Base-by-base conservation (phyloP, 2,888 invertebrate genomes). In the Metopia argyrocephala region DNA sequence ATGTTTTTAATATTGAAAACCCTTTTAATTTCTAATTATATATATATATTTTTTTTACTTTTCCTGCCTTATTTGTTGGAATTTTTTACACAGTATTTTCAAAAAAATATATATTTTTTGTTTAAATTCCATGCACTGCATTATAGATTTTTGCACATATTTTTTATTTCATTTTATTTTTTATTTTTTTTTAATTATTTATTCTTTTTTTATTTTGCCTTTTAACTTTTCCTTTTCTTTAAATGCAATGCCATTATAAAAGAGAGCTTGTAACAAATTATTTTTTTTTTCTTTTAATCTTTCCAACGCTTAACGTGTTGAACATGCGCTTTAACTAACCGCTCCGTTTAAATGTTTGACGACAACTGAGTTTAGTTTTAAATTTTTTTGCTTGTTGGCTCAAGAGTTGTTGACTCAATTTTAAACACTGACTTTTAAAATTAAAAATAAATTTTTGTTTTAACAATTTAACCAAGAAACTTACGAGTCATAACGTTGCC, bases 41-140 rank as follows among this genome's bases (percentile, higher is more conserved):
- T 57, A 48, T 15, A 31, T 66, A 38, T 76, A 79, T 76, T 65
- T n/a, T n/a, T 80, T 76, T 82, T 78, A 82, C 48, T 56, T 78
- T 78, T 69, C 46, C 12, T 38, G 38, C 21, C 21, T 73, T 76
- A 61, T 57, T 52, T 62, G 46, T 18, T 18, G 23, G 18, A n/a
- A 21, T 76, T 64, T 78, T 81, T 78, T 76, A 9, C 73, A 62
- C 73, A 54, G 21, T 75, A 65, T 7, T 25, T 52, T 73, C n/a
- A n/a, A n/a, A n/a, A n/a, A n/a, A n/a, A n/a, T 68, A n/a, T 64
- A 45, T 21, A 64, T 28, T 52, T 62, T 71, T 54, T 64, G 5
- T 54, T 66, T 54, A 20, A n/a, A 28, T 27, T 64, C 59, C 57
- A 52, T 68, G n/a, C 31, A 62, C 27, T 65, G 56, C 59, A 31